Conservation (phyloP, 2,797 vertebrate genomes). For the Ctenopoma multispine region DNA sequence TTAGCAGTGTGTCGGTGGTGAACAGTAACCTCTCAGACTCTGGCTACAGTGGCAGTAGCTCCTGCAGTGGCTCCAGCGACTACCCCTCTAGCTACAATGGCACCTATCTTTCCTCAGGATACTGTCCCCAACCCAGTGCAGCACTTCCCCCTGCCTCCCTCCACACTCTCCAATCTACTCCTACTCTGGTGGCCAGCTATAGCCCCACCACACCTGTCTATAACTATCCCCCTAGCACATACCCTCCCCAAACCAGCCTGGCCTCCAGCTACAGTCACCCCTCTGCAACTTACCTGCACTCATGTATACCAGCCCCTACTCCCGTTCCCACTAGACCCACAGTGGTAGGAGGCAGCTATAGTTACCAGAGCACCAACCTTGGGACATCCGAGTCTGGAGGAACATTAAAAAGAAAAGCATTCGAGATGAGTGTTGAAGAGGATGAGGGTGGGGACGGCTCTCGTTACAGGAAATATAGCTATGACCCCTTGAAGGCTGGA, state of each 20-base stretch:
- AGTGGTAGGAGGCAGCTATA: conserved; percentile 86
- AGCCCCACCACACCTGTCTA: conserved; percentile 90
- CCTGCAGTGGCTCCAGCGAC: conserved; percentile 86
- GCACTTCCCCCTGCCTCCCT: conserved; percentile 89
- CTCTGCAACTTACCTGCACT: conserved; percentile 88
- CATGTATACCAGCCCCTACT: conserved; percentile 89
- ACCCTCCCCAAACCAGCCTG: conserved; percentile 87
- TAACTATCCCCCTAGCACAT: conserved; percentile 89
- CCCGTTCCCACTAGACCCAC: conserved; percentile 87
- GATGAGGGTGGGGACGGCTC: conserved; percentile 83
- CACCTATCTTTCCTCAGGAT: conserved; percentile 92
- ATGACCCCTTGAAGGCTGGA: conserved; percentile 88
- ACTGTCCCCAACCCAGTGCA: conserved; percentile 89
- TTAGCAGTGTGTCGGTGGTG: conserved; percentile 85
- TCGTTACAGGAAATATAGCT: conserved; percentile 92
- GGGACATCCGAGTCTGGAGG: conserved; percentile 80
- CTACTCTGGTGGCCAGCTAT: conserved; percentile 89
- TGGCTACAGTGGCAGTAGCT: conserved; percentile 86
- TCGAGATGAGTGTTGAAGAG: conserved; percentile 87
- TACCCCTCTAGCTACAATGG: conserved; percentile 91
- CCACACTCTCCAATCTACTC: conserved; percentile 88
- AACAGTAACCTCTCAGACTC: conserved; percentile 88
- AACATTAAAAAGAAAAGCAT: conserved; percentile 93
- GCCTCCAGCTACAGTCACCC: conserved; percentile 87
- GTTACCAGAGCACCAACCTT: conserved; percentile 86